These are phyloP conservation scores for Philaethria dido DNA, from an alignment of 2,888 invertebrate genomes.

Conservation along the genomic window DNA sequence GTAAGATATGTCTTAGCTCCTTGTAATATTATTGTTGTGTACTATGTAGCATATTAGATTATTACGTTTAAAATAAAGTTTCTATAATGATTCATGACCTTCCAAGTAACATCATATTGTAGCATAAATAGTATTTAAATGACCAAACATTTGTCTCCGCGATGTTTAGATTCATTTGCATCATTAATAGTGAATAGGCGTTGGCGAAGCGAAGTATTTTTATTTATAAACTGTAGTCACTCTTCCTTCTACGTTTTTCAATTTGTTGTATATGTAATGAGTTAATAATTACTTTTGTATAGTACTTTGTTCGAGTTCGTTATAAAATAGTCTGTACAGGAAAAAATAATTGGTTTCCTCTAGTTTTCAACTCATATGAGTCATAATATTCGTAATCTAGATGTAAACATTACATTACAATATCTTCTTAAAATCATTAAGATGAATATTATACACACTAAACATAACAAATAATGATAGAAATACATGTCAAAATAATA, in stretches of 20 bases:
- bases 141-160: not conserved
- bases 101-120: not conserved
- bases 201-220: conserved; percentile 8
- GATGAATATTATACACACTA: no score
- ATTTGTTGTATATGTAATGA: not conserved
- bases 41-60: not conserved
- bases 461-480: no score
- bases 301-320: not conserved
- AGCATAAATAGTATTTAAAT: not conserved
- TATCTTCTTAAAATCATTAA: no score
- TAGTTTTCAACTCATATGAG: not conserved
- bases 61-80: not conserved
- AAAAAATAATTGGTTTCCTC: not conserved
- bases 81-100: not conserved
- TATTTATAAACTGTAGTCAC: not conserved
- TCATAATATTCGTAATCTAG: not conserved
- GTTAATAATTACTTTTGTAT: not conserved
- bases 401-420: not conserved
- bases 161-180: not conserved
- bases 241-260: not conserved
- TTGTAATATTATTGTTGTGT: conserved; percentile 3
- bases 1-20: conserved; percentile 75
- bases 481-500: no score
- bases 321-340: no score
- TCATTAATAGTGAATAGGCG: conserved; percentile 5